Percentiles rank a stretch among this genome's conserved stretches.
These are phyloP conservation scores for Eulemur rubriventer DNA, from an alignment of 2,797 vertebrate genomes.

Conservation along the genomic window DNA sequence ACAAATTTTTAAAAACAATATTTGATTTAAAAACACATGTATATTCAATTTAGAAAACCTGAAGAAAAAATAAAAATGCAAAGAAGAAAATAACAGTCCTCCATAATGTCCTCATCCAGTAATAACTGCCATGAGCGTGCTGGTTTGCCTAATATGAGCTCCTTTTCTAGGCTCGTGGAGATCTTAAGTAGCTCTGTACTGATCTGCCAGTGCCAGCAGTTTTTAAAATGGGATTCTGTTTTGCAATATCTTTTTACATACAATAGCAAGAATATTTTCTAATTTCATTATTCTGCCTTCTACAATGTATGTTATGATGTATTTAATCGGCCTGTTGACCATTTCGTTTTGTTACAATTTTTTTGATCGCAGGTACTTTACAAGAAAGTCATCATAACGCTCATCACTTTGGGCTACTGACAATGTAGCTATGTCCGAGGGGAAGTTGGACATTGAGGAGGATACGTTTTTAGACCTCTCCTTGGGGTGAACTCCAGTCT, in stretches of 20 bases:
- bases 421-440: rapidly evolving
- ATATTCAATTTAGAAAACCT: neutral
- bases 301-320: neutral
- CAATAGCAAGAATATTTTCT: neutral
- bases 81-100: neutral
- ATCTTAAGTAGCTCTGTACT: neutral
- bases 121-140: neutral
- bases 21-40: neutral
- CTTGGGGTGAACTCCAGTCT: neutral
- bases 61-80: neutral
- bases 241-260: neutral
- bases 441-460: neutral
- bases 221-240: neutral
- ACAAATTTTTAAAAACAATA: neutral
- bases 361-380: neutral
- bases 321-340: neutral
- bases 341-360: neutral
- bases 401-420: too few relatives aligned
- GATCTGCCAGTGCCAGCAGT: neutral
- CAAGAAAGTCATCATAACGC: too few relatives aligned
- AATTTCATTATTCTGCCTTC: neutral
- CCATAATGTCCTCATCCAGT: neutral
- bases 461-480: rapidly evolving
- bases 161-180: neutral
- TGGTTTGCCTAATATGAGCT: neutral